Evolutionary conservation across 2,113 vertebrate species (phyloP), one percentile per base, ranked within the genome.

Genomic region (Ariopsis seemanni): DNA sequence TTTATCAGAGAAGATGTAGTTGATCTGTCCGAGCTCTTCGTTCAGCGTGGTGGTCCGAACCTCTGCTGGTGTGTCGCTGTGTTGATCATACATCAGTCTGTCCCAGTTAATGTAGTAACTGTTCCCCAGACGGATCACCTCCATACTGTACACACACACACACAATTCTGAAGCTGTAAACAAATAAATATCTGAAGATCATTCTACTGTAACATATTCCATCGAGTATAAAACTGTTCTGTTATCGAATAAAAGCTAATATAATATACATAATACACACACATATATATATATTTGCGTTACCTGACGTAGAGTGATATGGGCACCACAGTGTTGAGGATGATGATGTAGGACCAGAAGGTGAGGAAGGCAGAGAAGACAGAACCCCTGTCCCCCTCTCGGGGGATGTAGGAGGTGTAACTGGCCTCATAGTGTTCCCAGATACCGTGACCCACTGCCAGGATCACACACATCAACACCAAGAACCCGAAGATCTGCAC

Each of bases 71-170:
- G 93, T 97, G 92, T 97, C 95, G 0, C 90, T 97, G 18, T 65
- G 90, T 0, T 93, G 75, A 22, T 96, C 94, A 92, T 96, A 99
- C 98, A 99, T 99, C 92, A 97, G 97, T 85, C 93, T 95, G 94
- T 99, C 98, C 97, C 98, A 99, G 92, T 98, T 96, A 0, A 99
- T 99, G 93, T 98, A 99, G 93, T 94, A 99, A 92, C 98, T 99
- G 95, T 99, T 98, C 50, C 97, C 97, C 89, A 99, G 91, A 22
- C 98, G 97, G 91, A 99, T 99, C 90, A 99, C 96, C 94, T 69
- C 85, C 65, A 83, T 87, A 53, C 83, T 83, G 87, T 6, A 89
- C n/a, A 80, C 75, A 89, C 58, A 86, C 48, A 77, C 57, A 78
- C 86, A 50, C 77, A 0, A 1, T 62, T 22, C 55, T 2, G 55